Base-by-base conservation (phyloP, 2,888 invertebrate species). In the Colostygia pectinataria region DNA sequence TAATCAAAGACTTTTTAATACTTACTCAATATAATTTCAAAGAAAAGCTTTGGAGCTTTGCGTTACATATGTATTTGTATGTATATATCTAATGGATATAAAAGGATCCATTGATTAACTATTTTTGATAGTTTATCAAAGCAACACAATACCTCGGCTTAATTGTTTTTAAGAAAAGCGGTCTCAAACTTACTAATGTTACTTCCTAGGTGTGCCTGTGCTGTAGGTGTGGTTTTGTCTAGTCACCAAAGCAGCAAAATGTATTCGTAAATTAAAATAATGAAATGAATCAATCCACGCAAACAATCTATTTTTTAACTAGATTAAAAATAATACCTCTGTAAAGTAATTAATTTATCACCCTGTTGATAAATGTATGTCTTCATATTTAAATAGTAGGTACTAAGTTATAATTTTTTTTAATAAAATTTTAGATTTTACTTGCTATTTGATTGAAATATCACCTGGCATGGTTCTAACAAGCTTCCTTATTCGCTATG, bases 181-280 rank as follows among this genome's bases (percentile, higher is more conserved):
- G 8, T 8, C 13, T 3, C 8, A 13, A 12, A 20, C 3, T 20
- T 20, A 20, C 4, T 13, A 5, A 10, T 18, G 2, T 4, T 12
- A 14, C 7, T 36, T 4, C 9, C 7, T 13, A 18, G 18, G 14
- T 36, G n/a, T 10, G 20, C 10, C 14, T 13, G 7, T 41, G 32
- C 62, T 62, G 61, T 69, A 66, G 67, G 61, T 55, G 51, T 52
- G 42, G 59, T 61, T 64, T 62, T 53, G 60, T 71, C 69, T 71
- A 71, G 70, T 71, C 71, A 66, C 57, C 57, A 28, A 20, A 41
- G 29, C 40, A 34, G 40, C 37, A 29, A 9, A 47, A 20, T 49
- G 27, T 9, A 25, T 12, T 13, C 13, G 6, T 34, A 7, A 20
- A 29, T 28, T 1, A 34, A 4, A 46, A 28, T 15, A 7, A 46